Evolutionary conservation across 2,113 vertebrate genomes (phyloP).

Genomic region (Equus quagga): DNA sequence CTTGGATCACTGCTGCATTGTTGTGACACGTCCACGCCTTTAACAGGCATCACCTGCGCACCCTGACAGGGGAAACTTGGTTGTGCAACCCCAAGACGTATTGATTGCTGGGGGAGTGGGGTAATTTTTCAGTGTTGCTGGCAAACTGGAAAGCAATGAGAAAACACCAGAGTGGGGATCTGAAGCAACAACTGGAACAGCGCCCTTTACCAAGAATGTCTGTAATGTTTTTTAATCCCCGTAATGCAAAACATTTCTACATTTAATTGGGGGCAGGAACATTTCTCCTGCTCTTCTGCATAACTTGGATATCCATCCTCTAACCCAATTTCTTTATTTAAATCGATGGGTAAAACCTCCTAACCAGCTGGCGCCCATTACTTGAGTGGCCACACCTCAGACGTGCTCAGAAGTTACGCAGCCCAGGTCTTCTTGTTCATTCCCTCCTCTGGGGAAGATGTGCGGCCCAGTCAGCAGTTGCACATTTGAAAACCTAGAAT

Average conservation of each 20-base stretch:
- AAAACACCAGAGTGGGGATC: slow-evolving; percentile 41
- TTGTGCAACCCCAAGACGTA: slow-evolving; percentile 6
- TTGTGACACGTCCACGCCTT: neutral
- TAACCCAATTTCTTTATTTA: slow-evolving; percentile 35
- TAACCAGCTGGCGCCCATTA: neutral
- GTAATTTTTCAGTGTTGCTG: neutral
- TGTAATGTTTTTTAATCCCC: slow-evolving; percentile 15
- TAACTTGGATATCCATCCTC: neutral
- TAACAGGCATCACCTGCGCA: slow-evolving; percentile 43
- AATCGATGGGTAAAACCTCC: slow-evolving; percentile 1
- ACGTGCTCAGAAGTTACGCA: neutral
- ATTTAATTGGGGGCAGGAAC: slow-evolving; percentile 57
- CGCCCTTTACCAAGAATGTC: slow-evolving; percentile 57
- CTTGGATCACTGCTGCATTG: neutral
- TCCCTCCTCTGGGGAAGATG: neutral
- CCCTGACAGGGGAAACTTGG: neutral
- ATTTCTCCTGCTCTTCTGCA: neutral
- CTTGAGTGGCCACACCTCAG: neutral
- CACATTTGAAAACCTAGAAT: neutral
- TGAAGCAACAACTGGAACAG: slow-evolving; percentile 38
- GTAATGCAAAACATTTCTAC: slow-evolving; percentile 56
- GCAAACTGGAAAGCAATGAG: neutral
- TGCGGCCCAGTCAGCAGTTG: neutral
- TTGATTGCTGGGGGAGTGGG: neutral
- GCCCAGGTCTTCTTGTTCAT: neutral